Evolutionary conservation across 2,888 invertebrate species (phyloP).

Genomic region (Chaitophorus viminalis): DNA sequence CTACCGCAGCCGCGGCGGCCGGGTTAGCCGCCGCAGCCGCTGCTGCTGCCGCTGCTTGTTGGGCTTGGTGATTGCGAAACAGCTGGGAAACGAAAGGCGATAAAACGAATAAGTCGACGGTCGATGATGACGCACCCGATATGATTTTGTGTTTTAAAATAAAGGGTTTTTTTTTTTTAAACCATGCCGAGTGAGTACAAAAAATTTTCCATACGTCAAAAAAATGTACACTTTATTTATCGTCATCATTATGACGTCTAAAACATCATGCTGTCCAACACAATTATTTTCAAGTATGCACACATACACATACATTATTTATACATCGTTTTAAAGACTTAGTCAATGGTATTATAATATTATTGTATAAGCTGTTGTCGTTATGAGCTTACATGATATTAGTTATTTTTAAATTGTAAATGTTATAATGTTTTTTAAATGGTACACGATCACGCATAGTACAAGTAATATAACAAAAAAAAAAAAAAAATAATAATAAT

Average conservation of each 20-base stretch:
- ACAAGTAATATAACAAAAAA: background rate
- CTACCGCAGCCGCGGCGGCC: slow-evolving; percentile 75
- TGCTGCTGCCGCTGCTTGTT: slow-evolving; percentile 70
- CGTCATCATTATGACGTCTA: background rate
- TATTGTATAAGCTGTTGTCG: background rate
- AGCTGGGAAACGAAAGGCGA: slow-evolving; percentile 77
- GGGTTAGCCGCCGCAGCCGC: slow-evolving; percentile 76
- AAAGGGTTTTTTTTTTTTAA: background rate
- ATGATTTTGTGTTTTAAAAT: background rate
- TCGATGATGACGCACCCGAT: background rate
- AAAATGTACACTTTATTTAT: background rate
- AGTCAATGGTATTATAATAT: background rate
- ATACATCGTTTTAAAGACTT: background rate
- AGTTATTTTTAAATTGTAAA: no score
- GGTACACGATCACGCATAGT: background rate
- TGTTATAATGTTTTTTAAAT: no score
- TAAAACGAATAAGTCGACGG: slow-evolving; percentile 24
- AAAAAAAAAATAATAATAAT: background rate
- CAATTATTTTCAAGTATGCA: background rate
- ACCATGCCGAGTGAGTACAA: background rate
- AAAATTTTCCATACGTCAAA: background rate
- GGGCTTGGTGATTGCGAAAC: slow-evolving; percentile 83
- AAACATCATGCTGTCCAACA: background rate
- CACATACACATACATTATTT: slow-evolving; percentile 20
- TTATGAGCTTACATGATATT: background rate